Evolutionary conservation across 2,888 invertebrate species (phyloP), one percentile per base, ranked within the genome.

Genomic region (Drosophila robusta): DNA sequence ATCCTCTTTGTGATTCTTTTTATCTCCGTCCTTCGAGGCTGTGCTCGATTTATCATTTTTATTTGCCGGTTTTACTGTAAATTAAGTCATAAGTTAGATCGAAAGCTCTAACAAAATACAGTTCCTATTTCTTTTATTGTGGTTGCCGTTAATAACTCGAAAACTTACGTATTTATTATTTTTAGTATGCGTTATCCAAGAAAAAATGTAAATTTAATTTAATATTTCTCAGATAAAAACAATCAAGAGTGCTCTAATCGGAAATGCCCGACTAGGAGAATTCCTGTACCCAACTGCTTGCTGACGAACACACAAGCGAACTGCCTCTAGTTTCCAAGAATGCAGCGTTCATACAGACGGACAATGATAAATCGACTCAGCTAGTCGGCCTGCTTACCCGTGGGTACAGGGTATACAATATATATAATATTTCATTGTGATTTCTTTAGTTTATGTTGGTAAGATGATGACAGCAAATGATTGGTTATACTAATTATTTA

Each of bases 1-100:
- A 9, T 90, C 90, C 9, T 89, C 90, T 60, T 89, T 88, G 36
- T 78, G 67, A 54, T 39, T 77, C 39, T 90, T 90, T 65, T 90
- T 89, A 24, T 89, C 90, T 22, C 82, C 87, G 38, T 89, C 90
- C 45, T 68, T 80, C n/a, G 73, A 68, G 42, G 52, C 56, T 41
- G 68, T 6, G 47, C 57, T 61, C 11, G 60, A 60, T 60, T 86
- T 86, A 9, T 86, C 87, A 18, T 41, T 32, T 68, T 85, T 89
- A 39, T 26, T 54, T 3, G 68, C 47, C 14, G 85, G 79, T 73
- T 86, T 89, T 0, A 84, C 85, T 89, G 58, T 41, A 54, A 74
- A 55, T 54, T 58, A 18, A 34, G 26, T 11, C 1, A 46, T 49
- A 5, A 70, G 12, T 60, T 49, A n/a, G 2, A 44, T 24, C 0